phyloP scores from a whole-genome alignment of 2,797 vertebrate genomes.

The Betta splendens region DNA sequence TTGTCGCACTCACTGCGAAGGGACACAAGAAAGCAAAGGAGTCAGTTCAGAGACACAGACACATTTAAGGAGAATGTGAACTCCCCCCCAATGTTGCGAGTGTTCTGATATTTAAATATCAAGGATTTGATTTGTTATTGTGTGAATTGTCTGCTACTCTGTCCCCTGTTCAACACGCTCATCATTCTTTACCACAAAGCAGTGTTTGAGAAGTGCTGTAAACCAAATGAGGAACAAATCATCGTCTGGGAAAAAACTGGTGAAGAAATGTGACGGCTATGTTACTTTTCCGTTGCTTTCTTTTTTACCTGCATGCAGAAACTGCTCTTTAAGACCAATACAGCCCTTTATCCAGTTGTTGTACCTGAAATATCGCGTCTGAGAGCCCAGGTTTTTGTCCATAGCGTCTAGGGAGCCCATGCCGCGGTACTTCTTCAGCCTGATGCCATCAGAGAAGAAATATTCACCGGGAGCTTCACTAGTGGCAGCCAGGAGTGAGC shows the following conservation, averaged over 20 bases:
- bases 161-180: neutral
- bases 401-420: constrained; percentile 99
- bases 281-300: no score
- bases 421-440: constrained; percentile 96
- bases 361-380: constrained; percentile 97
- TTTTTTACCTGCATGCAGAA: neutral
- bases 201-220: constrained; percentile 21
- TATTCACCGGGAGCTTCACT: constrained; percentile 96
- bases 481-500: constrained; percentile 95
- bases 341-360: neutral
- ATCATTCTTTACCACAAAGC: constrained; percentile 18
- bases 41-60: neutral
- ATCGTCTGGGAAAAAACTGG: constrained; percentile 17
- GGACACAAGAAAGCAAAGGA: neutral
- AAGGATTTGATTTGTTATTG: neutral
- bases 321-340: no score
- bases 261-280: neutral
- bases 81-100: no score
- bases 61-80: neutral
- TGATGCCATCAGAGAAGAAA: constrained; percentile 97
- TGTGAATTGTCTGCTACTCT: neutral
- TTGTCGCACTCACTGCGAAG: constrained; percentile 91
- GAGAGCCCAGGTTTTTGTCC: constrained; percentile 98
- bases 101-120: neutral
- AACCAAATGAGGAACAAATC: constrained; percentile 42